Evolutionary conservation across 1,140 invertebrate genomes (phyloP), one percentile per base, ranked within the genome.

Genomic region (Phthorimaea operculella): DNA sequence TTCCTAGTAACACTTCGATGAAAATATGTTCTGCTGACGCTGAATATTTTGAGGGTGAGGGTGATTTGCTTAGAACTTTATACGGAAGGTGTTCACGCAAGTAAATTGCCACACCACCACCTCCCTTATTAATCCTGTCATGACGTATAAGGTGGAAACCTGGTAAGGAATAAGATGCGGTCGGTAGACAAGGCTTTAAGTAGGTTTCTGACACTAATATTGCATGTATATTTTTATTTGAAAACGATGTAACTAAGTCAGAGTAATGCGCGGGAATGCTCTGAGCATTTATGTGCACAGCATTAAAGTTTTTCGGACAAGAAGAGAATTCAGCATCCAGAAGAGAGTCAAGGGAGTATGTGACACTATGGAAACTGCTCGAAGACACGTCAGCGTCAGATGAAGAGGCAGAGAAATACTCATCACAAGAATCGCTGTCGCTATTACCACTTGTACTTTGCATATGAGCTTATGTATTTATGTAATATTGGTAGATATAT

Each of bases 61-160:
- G 51, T n/a, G 51, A 52, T n/a, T 36, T 12, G 6, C 21, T 33
- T 7, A 52, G 12, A 14, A 52, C 17, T 8, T 4, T 6, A n/a
- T 17, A 52, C 2, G 51, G 14, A 36, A 52, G 10, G 33, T 52
- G n/a, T 15, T 14, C 21, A 39, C 11, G 15, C 6, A 52, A 8
- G 11, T 52, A 52, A 52, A 52, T 42, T 12, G 34, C 33, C 0
- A 52, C 51, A 8, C 51, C 52, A 18, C n/a, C 52, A 21, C 52
- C 17, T 10, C 52, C 34, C 17, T 17, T 17, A n/a, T 28, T 42
- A 15, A n/a, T 33, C 16, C 52, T 54, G 28, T 54, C 52, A 47
- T 54, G 45, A 9, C 52, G 39, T 12, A 45, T 33, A 7, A 54
- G 28, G n/a, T 18, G 16, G 21, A 28, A 54, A 4, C 52, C 52